phyloP scores from a whole-genome alignment of 2,797 vertebrate genomes.

The Linurgus olivaceus region DNA sequence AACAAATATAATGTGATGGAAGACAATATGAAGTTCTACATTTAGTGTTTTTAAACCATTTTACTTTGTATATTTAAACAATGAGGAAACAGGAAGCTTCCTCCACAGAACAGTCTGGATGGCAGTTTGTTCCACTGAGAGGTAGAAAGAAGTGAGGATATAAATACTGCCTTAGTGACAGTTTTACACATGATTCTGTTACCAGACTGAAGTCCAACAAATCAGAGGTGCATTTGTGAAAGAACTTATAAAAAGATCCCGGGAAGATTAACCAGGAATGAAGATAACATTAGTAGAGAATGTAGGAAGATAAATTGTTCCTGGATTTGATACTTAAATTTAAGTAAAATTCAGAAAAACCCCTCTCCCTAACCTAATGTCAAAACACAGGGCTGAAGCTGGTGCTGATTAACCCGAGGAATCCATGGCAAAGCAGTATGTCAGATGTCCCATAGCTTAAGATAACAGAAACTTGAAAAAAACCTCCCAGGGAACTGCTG shows the following conservation, averaged over 20 bases:
- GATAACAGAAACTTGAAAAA: slow-evolving; percentile 1
- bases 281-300: not conserved
- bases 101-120: not conserved
- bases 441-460: slow-evolving; percentile 11
- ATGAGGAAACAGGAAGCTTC: not conserved
- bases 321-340: not conserved
- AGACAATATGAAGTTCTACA: not conserved
- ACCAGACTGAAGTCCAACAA: not conserved
- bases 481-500: not conserved
- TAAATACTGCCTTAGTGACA: not conserved
- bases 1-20: slow-evolving; percentile 4
- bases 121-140: not conserved
- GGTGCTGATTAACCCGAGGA: not conserved
- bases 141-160: not conserved
- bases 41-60: not conserved
- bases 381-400: not conserved
- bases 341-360: not conserved
- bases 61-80: not conserved
- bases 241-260: not conserved
- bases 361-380: not conserved
- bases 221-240: not conserved
- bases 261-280: not conserved
- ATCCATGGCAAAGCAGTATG: not conserved
- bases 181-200: not conserved
- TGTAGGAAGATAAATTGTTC: not conserved